These are phyloP conservation scores for Gisinianus flammeolus DNA, from an alignment of 2,888 invertebrate genomes.

Conservation along the genomic window DNA sequence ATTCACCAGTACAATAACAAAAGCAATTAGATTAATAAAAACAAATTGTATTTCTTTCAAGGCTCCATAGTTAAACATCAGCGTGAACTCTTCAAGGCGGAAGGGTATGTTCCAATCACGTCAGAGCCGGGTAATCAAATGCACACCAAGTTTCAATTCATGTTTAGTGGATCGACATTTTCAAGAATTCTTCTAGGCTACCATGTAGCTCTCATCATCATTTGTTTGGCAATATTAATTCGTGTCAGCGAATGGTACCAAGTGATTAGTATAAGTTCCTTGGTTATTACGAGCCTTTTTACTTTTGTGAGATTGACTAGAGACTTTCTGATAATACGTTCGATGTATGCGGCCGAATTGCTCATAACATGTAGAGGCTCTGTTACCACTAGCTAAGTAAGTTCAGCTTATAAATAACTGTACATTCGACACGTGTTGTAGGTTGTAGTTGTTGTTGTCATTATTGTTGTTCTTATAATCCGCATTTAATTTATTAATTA, in stretches of 20 bases:
- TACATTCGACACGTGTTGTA: too few species aligned
- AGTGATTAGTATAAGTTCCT: conserved; percentile 80
- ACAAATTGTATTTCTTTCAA: conserved; percentile 62
- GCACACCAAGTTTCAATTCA: conserved; percentile 78
- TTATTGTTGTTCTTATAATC: neutral
- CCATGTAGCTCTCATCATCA: conserved; percentile 66
- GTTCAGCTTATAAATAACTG: too few species aligned
- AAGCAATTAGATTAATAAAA: too few species aligned
- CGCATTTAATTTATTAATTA: neutral
- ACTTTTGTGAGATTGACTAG: conserved; percentile 87
- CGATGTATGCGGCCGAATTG: conserved; percentile 76
- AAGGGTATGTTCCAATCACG: conserved; percentile 75
- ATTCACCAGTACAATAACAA: too few species aligned
- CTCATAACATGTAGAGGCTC: conserved; percentile 60
- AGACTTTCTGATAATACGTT: conserved; percentile 84
- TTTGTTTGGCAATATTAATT: conserved; percentile 79
- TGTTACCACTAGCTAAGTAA: too few species aligned
- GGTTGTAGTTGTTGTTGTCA: too few species aligned
- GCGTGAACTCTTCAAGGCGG: conserved; percentile 76
- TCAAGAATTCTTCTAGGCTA: conserved; percentile 76
- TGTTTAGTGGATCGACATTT: conserved; percentile 86
- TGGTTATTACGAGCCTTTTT: conserved; percentile 89
- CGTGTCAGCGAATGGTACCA: conserved; percentile 90
- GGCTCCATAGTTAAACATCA: conserved; percentile 77
- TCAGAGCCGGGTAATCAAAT: conserved; percentile 84